phyloP scores from a whole-genome alignment of 1,140 invertebrate genomes.

The Tenebrio molitor region DNA sequence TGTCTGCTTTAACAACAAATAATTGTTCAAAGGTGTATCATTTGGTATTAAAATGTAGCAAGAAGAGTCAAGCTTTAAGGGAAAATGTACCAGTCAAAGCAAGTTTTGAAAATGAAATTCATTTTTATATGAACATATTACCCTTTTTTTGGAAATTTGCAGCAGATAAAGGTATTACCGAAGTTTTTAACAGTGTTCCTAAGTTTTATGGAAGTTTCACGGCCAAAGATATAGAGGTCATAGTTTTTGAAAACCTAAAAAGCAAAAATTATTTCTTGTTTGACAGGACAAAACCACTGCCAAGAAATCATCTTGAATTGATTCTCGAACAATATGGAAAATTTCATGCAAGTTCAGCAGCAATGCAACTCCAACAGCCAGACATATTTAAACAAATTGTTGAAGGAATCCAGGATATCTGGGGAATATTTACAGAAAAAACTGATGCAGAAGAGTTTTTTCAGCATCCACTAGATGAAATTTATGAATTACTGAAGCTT shows the following conservation, averaged over 20 bases:
- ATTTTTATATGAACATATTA: constrained; percentile 52
- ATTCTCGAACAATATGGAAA: constrained; percentile 68
- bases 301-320: constrained; percentile 43
- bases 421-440: constrained; percentile 60
- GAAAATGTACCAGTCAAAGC: not conserved
- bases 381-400: constrained; percentile 56
- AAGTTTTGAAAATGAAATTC: constrained; percentile 47
- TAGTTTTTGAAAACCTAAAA: constrained; percentile 18
- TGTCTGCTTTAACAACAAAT: not conserved
- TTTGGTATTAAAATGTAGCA: constrained; percentile 25
- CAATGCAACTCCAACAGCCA: constrained; percentile 65
- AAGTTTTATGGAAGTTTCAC: not conserved
- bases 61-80: not conserved
- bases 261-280: not conserved
- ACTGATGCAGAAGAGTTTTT: constrained; percentile 1
- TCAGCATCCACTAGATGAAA: constrained; percentile 19
- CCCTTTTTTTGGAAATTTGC: constrained; percentile 57
- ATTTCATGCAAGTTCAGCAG: constrained; percentile 69
- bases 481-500: constrained; percentile 21
- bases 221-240: not conserved
- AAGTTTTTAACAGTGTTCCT: constrained; percentile 48
- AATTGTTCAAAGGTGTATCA: not conserved
- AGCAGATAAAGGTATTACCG: constrained; percentile 64
- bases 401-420: constrained; percentile 44
- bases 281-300: not conserved